Conservation (phyloP, 2,797 vertebrate species). For the Xyrichtys novacula region DNA sequence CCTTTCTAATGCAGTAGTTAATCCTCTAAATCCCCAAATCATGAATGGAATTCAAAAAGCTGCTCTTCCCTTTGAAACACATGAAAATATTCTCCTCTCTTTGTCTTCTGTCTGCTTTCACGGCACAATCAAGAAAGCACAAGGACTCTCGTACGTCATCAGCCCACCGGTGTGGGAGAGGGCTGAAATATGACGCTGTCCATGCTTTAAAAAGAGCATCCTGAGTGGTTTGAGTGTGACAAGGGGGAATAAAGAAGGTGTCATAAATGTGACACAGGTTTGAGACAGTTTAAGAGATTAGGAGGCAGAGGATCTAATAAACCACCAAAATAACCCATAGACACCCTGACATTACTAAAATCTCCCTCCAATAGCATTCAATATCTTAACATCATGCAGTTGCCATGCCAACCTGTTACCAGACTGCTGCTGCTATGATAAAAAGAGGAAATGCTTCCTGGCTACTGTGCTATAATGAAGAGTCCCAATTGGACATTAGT, state of each 20-base stretch:
- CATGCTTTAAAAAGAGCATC: neutral
- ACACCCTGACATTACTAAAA: conserved; percentile 41
- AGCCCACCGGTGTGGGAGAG: conserved; percentile 1
- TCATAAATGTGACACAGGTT: conserved; percentile 4
- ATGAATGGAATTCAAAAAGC: conserved; percentile 50
- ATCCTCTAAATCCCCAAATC: conserved; percentile 56
- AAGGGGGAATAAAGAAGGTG: conserved; percentile 6
- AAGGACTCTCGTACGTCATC: neutral
- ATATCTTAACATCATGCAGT: conserved; percentile 68
- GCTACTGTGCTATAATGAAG: conserved; percentile 40
- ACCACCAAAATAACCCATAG: conserved; percentile 28
- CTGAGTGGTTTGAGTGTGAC: neutral
- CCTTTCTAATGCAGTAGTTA: conserved; percentile 42
- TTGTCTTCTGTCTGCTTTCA: conserved; percentile 12
- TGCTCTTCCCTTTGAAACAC: conserved; percentile 30
- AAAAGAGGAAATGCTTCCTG: conserved; percentile 50
- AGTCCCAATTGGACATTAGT: conserved; percentile 39
- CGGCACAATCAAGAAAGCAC: conserved; percentile 16
- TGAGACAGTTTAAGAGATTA: conserved; percentile 24
- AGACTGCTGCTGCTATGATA: conserved; percentile 54
- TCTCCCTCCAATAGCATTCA: conserved; percentile 54
- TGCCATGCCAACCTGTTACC: conserved; percentile 81
- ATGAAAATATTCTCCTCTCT: conserved; percentile 7
- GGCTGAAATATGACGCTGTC: neutral
- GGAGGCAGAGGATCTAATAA: conserved; percentile 27